A percentile compares a stretch with the other conserved stretches of the same genome.
phyloP scores from a whole-genome alignment of 2,113 vertebrate genomes.

The Eulemur macaco region DNA sequence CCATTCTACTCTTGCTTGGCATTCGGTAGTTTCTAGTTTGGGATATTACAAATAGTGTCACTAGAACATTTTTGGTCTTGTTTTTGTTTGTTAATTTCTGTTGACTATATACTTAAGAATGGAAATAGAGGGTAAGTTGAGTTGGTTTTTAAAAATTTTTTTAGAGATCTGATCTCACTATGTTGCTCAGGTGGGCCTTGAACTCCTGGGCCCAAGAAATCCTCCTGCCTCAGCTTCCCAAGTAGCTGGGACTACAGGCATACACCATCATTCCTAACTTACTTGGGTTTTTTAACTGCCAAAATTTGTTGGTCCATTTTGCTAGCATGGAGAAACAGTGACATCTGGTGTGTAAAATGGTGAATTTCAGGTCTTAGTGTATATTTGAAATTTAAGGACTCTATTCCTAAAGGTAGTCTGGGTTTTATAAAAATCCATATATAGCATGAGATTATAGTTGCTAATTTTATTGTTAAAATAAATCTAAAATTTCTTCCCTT shows the following conservation, averaged over 20 bases:
- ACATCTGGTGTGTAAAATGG: constrained; percentile 76
- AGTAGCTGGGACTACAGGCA: not conserved
- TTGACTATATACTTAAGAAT: not conserved
- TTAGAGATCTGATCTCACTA: not conserved
- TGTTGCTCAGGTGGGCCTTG: not conserved
- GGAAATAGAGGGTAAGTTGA: not conserved
- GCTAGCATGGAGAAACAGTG: constrained; percentile 71
- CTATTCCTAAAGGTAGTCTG: not conserved
- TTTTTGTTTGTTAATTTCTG: not conserved
- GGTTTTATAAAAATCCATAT: constrained; percentile 4
- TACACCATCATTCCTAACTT: not conserved
- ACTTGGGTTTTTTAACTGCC: constrained; percentile 75
- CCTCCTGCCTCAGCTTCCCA: not conserved
- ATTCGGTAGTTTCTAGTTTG: not conserved
- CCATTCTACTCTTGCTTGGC: not conserved
- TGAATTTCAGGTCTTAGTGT: constrained; percentile 42
- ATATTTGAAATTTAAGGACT: not conserved
- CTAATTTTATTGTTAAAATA: not conserved
- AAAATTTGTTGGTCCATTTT: constrained; percentile 70
- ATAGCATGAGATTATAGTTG: not conserved
- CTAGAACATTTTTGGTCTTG: not conserved
- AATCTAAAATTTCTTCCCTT: not conserved
- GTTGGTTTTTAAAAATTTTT: not conserved
- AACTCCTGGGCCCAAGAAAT: not conserved
- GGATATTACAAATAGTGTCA: not conserved